Conservation (phyloP, 2,113 vertebrate species). For the Atractosteus spatula region DNA sequence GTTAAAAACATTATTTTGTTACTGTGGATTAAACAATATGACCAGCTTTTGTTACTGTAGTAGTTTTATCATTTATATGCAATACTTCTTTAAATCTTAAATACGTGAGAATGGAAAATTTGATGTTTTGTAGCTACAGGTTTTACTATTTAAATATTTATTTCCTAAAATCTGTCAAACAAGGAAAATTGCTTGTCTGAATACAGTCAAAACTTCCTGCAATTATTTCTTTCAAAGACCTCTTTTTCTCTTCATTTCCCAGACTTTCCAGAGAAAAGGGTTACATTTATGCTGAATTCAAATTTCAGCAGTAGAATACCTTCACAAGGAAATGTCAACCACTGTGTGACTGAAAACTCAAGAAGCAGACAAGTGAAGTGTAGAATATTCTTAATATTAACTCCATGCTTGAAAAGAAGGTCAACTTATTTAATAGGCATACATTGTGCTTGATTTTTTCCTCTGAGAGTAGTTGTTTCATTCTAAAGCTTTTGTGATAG, state of each 20-base stretch:
- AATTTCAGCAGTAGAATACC: conserved; percentile 10
- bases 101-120: too few species aligned
- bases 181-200: too few species aligned
- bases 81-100: too few species aligned
- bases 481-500: conserved; percentile 56
- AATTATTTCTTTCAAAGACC: neutral
- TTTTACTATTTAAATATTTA: too few species aligned
- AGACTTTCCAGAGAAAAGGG: conserved; percentile 40
- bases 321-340: conserved; percentile 12
- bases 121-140: too few species aligned
- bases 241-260: conserved; percentile 1
- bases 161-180: too few species aligned
- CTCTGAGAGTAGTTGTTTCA: conserved; percentile 56
- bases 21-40: too few species aligned
- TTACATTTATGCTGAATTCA: conserved; percentile 40
- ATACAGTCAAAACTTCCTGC: too few species aligned
- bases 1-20: too few species aligned
- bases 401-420: conserved; percentile 51
- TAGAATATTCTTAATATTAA: too few species aligned
- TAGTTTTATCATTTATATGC: too few species aligned
- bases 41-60: too few species aligned
- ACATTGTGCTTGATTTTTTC: conserved; percentile 62
- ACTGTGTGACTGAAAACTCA: neutral
- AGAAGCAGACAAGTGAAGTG: conserved; percentile 3
- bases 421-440: conserved; percentile 50